A percentile compares a stretch with the other conserved stretches of the same genome.
phyloP scores from a whole-genome alignment of 2,113 vertebrate species.

The Cynopterus brachyotis region DNA sequence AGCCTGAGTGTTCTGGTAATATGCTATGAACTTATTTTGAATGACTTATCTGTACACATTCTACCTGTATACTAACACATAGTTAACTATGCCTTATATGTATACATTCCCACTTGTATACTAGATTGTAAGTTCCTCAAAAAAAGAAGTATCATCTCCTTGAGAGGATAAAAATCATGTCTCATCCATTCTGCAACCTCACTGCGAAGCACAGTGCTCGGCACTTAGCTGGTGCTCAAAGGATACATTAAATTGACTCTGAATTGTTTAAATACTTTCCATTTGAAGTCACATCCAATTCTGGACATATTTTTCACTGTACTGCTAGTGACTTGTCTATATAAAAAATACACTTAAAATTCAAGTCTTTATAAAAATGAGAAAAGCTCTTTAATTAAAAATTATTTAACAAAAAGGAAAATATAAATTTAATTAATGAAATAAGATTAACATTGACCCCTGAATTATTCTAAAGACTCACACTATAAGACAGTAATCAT shows the following conservation, averaged over 20 bases:
- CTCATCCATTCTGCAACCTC: neutral
- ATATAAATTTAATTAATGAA: neutral
- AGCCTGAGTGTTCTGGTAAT: neutral
- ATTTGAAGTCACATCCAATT: neutral
- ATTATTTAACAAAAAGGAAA: neutral
- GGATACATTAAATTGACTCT: neutral
- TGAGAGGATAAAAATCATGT: neutral
- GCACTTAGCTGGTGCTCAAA: neutral
- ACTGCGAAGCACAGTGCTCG: neutral
- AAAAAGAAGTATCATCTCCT: constrained; percentile 26
- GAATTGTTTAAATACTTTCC: neutral
- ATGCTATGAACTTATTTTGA: neutral
- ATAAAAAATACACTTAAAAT: neutral
- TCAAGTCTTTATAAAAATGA: neutral
- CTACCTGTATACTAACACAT: neutral
- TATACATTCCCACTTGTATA: neutral
- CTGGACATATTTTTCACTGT: constrained; percentile 2
- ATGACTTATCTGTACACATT: neutral
- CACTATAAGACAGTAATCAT: neutral
- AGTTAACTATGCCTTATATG: neutral
- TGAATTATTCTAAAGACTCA: neutral
- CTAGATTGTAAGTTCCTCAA: neutral
- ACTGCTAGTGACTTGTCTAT: neutral
- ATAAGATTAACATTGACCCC: constrained; percentile 16
- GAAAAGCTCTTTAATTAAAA: neutral